Percentiles rank a stretch among this genome's conserved stretches.
Conservation (phyloP, 2,797 vertebrate species). For the Serranus cabrilla region DNA sequence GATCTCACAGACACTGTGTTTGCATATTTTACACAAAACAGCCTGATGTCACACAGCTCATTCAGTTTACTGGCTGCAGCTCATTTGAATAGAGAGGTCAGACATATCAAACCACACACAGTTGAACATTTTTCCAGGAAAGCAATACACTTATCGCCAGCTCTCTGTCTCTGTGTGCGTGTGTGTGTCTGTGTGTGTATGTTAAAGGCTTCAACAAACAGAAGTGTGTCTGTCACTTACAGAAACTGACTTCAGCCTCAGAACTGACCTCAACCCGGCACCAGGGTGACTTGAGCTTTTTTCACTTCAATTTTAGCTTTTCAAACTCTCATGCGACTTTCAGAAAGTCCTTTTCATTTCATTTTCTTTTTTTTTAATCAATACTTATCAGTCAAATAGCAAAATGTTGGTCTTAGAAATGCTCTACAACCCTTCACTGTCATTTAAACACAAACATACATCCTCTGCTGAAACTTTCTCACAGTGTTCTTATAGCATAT, state of each 20-base stretch:
- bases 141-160: neutral
- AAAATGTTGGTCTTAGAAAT: neutral
- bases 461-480: too few relatives aligned
- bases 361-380: neutral
- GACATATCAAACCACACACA: neutral
- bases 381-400: neutral
- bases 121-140: conserved; percentile 25
- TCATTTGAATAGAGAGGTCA: conserved; percentile 22
- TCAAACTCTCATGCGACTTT: neutral
- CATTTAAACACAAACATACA: neutral
- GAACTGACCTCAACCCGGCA: neutral
- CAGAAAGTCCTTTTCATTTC: neutral
- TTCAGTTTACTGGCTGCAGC: neutral
- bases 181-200: too few relatives aligned
- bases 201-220: too few relatives aligned
- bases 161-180: too few relatives aligned
- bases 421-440: too few relatives aligned
- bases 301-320: neutral
- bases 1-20: neutral
- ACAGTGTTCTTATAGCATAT: too few relatives aligned
- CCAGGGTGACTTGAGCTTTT: neutral
- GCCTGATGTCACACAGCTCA: neutral
- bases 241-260: neutral
- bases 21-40: conserved; percentile 20
- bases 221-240: neutral